A percentile compares a stretch with the other conserved stretches of the same genome.
These are phyloP conservation scores for Psittacara wagleri DNA, from an alignment of 2,113 vertebrate genomes.

Conservation along the genomic window DNA sequence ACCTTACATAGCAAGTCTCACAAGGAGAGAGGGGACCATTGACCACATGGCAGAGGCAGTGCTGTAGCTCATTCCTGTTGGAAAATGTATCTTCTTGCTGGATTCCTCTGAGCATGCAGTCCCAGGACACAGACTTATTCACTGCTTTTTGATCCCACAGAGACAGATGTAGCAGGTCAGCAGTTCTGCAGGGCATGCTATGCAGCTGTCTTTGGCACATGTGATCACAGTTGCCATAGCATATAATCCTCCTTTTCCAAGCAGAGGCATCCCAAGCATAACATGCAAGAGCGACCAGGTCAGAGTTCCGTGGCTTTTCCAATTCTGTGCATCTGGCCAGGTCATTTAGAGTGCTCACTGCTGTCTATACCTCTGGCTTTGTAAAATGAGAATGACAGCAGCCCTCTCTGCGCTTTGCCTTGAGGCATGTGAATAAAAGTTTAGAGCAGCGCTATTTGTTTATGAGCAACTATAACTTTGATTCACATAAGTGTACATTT, in stretches of 20 bases:
- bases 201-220: not conserved
- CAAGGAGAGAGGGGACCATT: not conserved
- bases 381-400: not conserved
- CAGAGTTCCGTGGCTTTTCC: not conserved
- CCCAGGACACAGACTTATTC: not conserved
- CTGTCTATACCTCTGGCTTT: not conserved
- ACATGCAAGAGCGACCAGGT: not conserved
- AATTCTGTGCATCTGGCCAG: not conserved
- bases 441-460: not conserved
- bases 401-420: not conserved
- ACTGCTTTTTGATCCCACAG: not conserved
- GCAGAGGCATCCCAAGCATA: not conserved
- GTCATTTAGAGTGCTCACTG: not conserved
- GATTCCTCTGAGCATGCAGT: rapidly evolving
- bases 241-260: not conserved
- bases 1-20: not conserved
- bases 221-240: not conserved
- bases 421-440: not conserved
- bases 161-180: not conserved
- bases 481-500: not conserved
- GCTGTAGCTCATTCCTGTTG: not conserved
- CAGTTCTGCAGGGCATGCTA: not conserved
- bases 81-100: not conserved
- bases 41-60: not conserved
- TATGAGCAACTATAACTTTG: not conserved